These are phyloP conservation scores for Eulemur rubriventer DNA, from an alignment of 2,797 vertebrate species.

Conservation along the genomic window DNA sequence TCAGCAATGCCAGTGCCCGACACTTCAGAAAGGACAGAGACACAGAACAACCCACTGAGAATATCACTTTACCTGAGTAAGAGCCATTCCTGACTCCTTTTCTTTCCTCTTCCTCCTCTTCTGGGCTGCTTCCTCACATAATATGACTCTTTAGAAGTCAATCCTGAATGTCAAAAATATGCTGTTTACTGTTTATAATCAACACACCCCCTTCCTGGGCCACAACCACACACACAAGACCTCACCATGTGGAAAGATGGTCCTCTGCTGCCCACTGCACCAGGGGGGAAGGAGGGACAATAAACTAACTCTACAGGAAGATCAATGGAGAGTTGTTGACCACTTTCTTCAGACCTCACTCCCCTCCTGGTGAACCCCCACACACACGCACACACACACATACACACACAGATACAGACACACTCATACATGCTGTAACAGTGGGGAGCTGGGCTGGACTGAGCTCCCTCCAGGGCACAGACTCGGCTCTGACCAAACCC, in stretches of 20 bases:
- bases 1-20: neutral
- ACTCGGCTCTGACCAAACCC: neutral
- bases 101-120: neutral
- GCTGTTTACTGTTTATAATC: neutral
- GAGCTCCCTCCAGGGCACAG: neutral
- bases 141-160: neutral
- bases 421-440: neutral
- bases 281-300: no score
- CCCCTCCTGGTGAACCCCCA: neutral
- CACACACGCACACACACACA: no score
- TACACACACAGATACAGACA: fast-evolving
- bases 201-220: neutral
- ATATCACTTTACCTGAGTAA: neutral
- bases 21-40: neutral
- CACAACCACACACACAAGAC: neutral
- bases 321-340: neutral
- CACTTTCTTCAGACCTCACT: neutral
- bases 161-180: neutral
- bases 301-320: neutral
- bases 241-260: neutral
- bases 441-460: neutral
- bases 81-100: neutral
- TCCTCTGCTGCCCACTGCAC: no score
- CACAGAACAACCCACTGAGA: neutral
- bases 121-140: neutral